These are phyloP conservation scores for Crocidura indochinensis DNA, from an alignment of 2,797 vertebrate genomes.

Conservation along the genomic window DNA sequence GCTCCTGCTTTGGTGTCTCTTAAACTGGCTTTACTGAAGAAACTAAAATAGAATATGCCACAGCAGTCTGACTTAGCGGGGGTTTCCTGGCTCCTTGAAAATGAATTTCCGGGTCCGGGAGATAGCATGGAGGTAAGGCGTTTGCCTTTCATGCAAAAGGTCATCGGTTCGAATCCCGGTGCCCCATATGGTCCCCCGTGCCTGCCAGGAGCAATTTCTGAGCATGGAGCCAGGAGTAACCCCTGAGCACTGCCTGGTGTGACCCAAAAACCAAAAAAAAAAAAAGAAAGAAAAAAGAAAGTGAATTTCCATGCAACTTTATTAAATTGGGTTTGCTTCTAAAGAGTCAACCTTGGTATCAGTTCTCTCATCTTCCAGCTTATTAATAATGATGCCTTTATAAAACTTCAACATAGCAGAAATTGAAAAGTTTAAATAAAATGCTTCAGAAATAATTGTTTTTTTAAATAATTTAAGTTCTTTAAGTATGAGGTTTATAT, in stretches of 20 bases:
- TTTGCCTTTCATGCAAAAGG: too few relatives aligned
- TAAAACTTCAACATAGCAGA: conserved; percentile 29
- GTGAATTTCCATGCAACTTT: background rate
- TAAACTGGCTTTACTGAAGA: background rate
- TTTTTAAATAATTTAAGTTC: background rate
- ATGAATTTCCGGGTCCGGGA: background rate
- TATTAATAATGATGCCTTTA: background rate
- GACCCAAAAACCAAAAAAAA: too few relatives aligned
- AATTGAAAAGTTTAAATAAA: conserved; percentile 6
- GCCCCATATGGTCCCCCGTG: too few relatives aligned
- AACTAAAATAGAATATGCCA: background rate
- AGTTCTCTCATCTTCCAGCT: background rate
- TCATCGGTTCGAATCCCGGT: too few relatives aligned
- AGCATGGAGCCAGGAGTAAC: too few relatives aligned
- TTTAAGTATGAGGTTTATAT: too few relatives aligned
- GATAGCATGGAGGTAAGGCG: too few relatives aligned
- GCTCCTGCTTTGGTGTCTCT: conserved; percentile 54
- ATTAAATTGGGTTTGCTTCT: conserved; percentile 10
- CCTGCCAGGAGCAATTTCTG: too few relatives aligned
- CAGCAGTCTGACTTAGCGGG: background rate
- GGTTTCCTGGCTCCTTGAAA: conserved; percentile 20
- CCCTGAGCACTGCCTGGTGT: too few relatives aligned
- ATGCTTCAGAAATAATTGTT: conserved; percentile 55
- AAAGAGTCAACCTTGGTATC: conserved; percentile 1
- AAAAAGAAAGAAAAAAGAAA: too few relatives aligned